phyloP scores from a whole-genome alignment of 2,888 invertebrate genomes.

The Hetaerina titia region DNA sequence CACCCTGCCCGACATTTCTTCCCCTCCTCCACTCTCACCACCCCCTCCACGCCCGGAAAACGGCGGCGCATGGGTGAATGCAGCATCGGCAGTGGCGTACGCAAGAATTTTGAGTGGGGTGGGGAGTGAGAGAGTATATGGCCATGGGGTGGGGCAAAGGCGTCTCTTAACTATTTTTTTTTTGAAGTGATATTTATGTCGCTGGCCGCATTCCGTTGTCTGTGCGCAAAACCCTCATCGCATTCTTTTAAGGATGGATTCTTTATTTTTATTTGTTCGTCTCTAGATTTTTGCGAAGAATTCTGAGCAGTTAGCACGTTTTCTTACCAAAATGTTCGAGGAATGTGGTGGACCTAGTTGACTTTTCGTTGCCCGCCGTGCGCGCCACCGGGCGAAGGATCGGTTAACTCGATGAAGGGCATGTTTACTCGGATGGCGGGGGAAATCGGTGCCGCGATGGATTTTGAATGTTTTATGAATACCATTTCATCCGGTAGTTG shows the following conservation, averaged over 20 bases:
- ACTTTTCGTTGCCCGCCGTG: background rate
- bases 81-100: background rate
- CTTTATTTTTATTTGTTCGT: no score
- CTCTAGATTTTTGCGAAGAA: no score
- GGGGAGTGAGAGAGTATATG: background rate
- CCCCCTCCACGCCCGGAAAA: no score
- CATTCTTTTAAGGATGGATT: no score
- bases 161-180: background rate
- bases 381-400: slow-evolving; percentile 19
- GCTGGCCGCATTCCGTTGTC: no score
- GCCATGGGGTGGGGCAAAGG: background rate
- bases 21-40: background rate
- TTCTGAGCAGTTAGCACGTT: no score
- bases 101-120: background rate
- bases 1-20: background rate
- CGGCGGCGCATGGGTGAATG: background rate
- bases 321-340: no score
- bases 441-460: background rate
- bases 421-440: background rate
- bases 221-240: no score
- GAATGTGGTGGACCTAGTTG: background rate
- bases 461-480: background rate
- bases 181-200: no score
- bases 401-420: background rate
- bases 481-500: no score